Base-by-base conservation (phyloP, 1,140 invertebrate species). In the Atta texana region DNA sequence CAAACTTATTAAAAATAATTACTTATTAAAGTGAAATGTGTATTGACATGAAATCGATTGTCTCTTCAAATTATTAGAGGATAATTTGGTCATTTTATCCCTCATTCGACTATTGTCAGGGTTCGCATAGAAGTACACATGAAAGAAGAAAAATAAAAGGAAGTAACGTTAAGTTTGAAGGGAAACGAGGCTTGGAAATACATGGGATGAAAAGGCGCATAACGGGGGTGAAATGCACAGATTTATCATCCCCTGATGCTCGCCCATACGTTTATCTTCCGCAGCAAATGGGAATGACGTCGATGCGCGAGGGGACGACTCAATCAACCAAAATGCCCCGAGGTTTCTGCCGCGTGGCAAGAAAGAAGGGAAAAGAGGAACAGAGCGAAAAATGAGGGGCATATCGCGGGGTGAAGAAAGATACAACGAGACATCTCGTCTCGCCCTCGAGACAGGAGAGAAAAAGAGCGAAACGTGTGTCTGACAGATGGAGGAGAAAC, bases 211-310 rank as follows among this genome's bases (percentile, higher is more conserved):
- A 88, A 87, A 68, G 75, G 28, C 68, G 85, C 49, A 12, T 63
- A 63, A 81, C 53, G 69, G 74, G 59, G 78, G 57, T 72, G 78
- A 71, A 39, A 28, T 63, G 74, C n/a, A 31, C 51, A 68, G 55
- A 77, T 86, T 87, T 74, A 86, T 86, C 72, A 59, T 77, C 63
- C 68, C 64, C 21, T 21, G 49, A 53, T 86, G 31, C 76, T 86
- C 53, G 31, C 51, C 76, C 24, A 86, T 81, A 86, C 63, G 75
- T 86, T 86, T 86, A 77, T 80, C 74, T 77, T 77, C 66, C 68
- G 57, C 61, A 57, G 87, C 81, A 88, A 87, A 87, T 88, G 77
- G 76, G 85, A 87, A 74, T 88, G 85, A 88, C 87, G 86, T 88
- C 75, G 75, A 76, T 76, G 31, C 68, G 31, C 75, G 39, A 80